Evolutionary conservation across 2,797 vertebrate genomes (phyloP), one percentile per base, ranked within the genome.

Genomic region (Melanotaenia nigrans): DNA sequence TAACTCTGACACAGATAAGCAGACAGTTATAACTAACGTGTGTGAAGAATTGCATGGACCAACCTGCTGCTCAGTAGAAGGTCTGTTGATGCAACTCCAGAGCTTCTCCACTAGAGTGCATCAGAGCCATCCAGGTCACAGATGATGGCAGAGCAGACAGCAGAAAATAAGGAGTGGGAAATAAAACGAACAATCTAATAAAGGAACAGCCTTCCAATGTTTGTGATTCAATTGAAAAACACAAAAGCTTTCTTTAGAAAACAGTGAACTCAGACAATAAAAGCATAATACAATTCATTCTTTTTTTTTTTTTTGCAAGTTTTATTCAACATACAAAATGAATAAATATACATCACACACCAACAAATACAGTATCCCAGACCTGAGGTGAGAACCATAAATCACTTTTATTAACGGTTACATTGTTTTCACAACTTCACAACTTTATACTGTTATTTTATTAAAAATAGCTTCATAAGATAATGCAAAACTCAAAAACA

Each of bases 301-400:
- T 32, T 32, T 12, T 42, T 42, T 47, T 45, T 45, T 47, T 47
- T 5, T 22, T 22, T 49, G 47, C 20, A 49, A 49, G 47, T 71
- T 92, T 93, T 91, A 94, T 89, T 92, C 49, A 72, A 68, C 77
- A 83, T 91, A 86, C 68, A 89, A 89, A 91, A 88, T 72, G 49
- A 88, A 88, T 87, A 88, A 90, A 89, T 88, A 90, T 65, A 86
- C 77, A 80, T 65, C 73, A 80, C 68, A 36, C 68, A 22, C 87
- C 84, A 71, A 66, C 56, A 84, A 77, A 78, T 78, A 79, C 54
- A 51, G 3, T 51, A 22, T 82, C 76, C 25, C 36, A 87, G 45
- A 71, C 76, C 38, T 63, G 30, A 70, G 2, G 25, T 74, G 59
- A 73, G 3, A 85, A 70, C 32, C 53, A 20, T 36, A 75, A 2